These are phyloP conservation scores for Harpalus rufipes DNA, from an alignment of 2,888 invertebrate genomes.

Conservation along the genomic window DNA sequence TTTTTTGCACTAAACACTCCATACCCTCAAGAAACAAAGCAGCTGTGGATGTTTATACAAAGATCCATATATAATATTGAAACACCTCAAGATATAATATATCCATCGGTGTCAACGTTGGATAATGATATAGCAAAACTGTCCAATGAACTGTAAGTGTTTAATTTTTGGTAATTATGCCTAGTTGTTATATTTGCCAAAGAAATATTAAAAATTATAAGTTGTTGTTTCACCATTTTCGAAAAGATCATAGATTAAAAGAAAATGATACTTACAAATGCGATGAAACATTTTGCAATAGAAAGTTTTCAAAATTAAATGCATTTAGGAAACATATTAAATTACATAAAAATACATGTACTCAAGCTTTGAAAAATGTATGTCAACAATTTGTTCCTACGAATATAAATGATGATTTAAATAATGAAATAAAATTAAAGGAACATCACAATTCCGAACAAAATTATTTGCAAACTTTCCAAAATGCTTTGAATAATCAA, in stretches of 20 bases:
- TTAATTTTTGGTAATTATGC: conserved; percentile 5
- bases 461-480: neutral
- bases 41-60: conserved; percentile 28
- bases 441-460: too few relatives aligned
- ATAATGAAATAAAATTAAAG: too few relatives aligned
- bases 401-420: too few relatives aligned
- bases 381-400: too few relatives aligned
- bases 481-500: neutral
- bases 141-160: neutral
- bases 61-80: conserved; percentile 11
- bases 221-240: conserved; percentile 39
- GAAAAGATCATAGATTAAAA: conserved; percentile 28
- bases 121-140: conserved; percentile 8
- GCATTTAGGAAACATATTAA: conserved; percentile 27
- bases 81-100: neutral
- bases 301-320: conserved; percentile 39
- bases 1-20: conserved; percentile 18
- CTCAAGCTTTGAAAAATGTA: too few relatives aligned
- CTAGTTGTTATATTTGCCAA: conserved; percentile 12
- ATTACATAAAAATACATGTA: neutral
- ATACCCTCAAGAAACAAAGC: conserved; percentile 15
- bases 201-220: neutral
- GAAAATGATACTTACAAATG: conserved; percentile 34
- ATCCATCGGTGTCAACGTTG: conserved; percentile 11
- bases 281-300: neutral